Evolutionary conservation across 2,113 vertebrate species (phyloP).

Genomic region (Colius striatus): DNA sequence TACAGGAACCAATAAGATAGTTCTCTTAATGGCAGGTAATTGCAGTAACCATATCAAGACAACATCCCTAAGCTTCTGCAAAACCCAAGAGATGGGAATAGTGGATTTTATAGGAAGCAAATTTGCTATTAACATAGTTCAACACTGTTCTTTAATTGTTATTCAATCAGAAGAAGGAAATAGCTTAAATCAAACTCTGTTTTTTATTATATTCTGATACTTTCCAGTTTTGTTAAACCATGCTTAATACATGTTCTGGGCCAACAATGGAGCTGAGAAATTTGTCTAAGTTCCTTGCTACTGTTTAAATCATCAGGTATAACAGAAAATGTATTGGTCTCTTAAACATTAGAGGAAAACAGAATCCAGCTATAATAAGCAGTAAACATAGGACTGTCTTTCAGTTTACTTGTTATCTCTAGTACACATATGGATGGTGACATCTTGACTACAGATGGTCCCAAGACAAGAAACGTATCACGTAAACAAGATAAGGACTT

Average conservation of each 20-base stretch:
- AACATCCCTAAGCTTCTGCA: background rate
- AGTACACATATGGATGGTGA: background rate
- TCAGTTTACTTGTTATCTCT: constrained; percentile 28
- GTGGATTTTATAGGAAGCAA: background rate
- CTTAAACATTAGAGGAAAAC: background rate
- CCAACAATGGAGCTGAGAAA: background rate
- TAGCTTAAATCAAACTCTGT: background rate
- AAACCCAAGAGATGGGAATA: background rate
- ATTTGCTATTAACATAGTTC: background rate
- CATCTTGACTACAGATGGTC: background rate
- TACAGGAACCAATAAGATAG: background rate
- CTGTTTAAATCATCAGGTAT: background rate
- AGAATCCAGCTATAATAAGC: background rate
- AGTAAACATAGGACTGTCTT: background rate
- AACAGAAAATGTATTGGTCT: background rate
- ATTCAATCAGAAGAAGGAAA: background rate
- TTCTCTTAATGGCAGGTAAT: background rate
- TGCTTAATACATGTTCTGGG: background rate
- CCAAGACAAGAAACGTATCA: background rate
- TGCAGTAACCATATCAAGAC: background rate
- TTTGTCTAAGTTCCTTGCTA: background rate
- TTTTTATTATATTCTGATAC: background rate
- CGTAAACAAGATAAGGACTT: background rate
- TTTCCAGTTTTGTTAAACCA: background rate
- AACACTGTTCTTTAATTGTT: background rate